Conservation (phyloP, 2,888 invertebrate species). For the Venusia cambrica region DNA sequence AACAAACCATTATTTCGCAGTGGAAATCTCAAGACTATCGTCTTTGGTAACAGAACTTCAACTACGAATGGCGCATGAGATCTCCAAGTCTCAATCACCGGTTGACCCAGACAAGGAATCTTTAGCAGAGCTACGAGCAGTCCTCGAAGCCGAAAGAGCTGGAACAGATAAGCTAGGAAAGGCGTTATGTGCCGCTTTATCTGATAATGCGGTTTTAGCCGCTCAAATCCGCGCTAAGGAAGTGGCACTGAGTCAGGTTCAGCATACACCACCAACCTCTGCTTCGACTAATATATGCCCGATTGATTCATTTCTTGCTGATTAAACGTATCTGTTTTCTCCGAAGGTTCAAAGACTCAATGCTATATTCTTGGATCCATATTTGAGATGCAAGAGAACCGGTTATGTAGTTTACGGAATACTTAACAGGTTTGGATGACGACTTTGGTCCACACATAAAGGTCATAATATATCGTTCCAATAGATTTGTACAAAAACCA, state of each 20-base stretch:
- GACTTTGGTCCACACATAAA: constrained; percentile 44
- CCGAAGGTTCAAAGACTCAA: not conserved
- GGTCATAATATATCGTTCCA: no score
- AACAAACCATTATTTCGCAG: constrained; percentile 38
- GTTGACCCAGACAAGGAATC: constrained; percentile 41
- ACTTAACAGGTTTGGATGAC: constrained; percentile 57
- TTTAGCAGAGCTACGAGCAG: constrained; percentile 49
- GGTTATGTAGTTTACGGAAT: constrained; percentile 41
- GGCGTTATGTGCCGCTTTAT: constrained; percentile 57
- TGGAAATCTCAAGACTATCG: constrained; percentile 55
- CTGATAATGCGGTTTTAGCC: constrained; percentile 59
- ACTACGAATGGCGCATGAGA: constrained; percentile 33
- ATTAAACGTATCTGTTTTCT: constrained; percentile 36
- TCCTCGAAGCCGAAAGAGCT: constrained; percentile 57
- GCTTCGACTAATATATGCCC: constrained; percentile 47
- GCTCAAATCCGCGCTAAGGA: constrained; percentile 46
- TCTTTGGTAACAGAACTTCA: constrained; percentile 53
- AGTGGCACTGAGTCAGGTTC: constrained; percentile 30
- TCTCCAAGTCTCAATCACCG: constrained; percentile 24
- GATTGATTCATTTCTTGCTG: constrained; percentile 66
- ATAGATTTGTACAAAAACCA: no score
- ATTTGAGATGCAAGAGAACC: constrained; percentile 41
- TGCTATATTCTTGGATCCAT: no score
- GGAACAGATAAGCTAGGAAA: constrained; percentile 55
- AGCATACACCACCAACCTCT: constrained; percentile 31